Evolutionary conservation across 2,888 invertebrate genomes (phyloP).

Genomic region (Heliothis peltigera): DNA sequence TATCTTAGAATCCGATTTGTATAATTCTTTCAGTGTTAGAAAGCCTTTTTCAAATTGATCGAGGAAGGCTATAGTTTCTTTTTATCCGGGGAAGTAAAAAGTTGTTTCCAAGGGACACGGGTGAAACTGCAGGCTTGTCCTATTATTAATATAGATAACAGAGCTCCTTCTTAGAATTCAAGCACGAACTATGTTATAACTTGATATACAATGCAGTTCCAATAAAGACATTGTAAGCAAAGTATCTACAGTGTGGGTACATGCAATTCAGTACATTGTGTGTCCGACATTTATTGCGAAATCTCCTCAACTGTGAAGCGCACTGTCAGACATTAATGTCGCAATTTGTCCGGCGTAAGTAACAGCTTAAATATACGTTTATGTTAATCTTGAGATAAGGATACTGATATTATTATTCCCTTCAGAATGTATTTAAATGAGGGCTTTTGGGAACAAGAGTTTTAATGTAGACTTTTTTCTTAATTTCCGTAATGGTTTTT

Average conservation of each 20-base stretch:
- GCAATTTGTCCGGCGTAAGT: constrained; percentile 38
- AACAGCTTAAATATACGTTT: constrained; percentile 34
- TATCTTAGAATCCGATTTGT: no score
- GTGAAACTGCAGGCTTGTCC: no score
- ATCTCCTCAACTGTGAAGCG: constrained; percentile 52
- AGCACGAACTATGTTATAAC: background rate
- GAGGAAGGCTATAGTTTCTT: no score
- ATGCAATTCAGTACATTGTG: constrained; percentile 10
- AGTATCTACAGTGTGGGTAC: background rate
- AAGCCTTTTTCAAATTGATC: no score
- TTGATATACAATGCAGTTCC: background rate
- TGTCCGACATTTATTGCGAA: constrained; percentile 42
- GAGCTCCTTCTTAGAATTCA: no score
- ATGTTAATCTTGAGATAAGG: constrained; percentile 23
- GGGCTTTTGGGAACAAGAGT: no score
- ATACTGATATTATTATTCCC: background rate
- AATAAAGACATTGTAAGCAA: background rate
- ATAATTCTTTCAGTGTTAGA: no score
- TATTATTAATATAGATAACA: no score
- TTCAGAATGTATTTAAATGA: no score
- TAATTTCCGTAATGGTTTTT: background rate
- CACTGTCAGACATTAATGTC: constrained; percentile 46
- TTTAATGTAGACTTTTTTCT: background rate
- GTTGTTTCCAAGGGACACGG: no score
- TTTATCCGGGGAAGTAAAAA: no score